A percentile compares a stretch with the other conserved stretches of the same genome.
phyloP scores from a whole-genome alignment of 2,888 invertebrate species.

The Limnephilus marmoratus region DNA sequence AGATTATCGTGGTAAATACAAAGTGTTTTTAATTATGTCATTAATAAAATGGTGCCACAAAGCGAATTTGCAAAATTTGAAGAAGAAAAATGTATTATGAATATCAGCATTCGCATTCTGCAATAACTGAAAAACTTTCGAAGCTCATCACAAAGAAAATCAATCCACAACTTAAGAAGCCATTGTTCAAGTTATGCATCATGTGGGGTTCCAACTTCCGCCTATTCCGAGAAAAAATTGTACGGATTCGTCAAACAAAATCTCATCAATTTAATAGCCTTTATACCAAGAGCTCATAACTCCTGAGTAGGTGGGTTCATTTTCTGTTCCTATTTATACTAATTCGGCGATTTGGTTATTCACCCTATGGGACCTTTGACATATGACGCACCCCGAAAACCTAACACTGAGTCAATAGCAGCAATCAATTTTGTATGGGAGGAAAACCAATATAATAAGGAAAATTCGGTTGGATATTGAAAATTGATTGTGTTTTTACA shows the following conservation, averaged over 20 bases:
- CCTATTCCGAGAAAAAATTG: not conserved
- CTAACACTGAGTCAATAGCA: not conserved
- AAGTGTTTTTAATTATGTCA: no score
- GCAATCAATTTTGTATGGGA: not conserved
- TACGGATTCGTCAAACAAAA: not conserved
- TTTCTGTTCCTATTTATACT: not conserved
- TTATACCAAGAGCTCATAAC: not conserved
- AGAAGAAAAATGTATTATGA: no score
- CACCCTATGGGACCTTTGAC: not conserved
- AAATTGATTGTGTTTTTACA: not conserved
- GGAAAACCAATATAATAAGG: not conserved
- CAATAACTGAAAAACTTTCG: not conserved
- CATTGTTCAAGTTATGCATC: not conserved
- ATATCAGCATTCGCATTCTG: no score
- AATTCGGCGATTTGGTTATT: not conserved
- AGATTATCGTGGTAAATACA: no score
- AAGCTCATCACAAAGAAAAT: not conserved
- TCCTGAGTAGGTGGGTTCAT: not conserved
- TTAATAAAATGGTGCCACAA: no score
- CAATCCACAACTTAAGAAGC: not conserved
- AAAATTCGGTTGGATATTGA: not conserved
- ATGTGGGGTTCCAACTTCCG: not conserved
- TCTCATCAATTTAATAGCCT: not conserved
- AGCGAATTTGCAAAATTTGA: no score
- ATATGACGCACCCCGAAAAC: not conserved